These are phyloP conservation scores for Xyliphius kryptos DNA, from an alignment of 2,113 vertebrate genomes.

Conservation along the genomic window DNA sequence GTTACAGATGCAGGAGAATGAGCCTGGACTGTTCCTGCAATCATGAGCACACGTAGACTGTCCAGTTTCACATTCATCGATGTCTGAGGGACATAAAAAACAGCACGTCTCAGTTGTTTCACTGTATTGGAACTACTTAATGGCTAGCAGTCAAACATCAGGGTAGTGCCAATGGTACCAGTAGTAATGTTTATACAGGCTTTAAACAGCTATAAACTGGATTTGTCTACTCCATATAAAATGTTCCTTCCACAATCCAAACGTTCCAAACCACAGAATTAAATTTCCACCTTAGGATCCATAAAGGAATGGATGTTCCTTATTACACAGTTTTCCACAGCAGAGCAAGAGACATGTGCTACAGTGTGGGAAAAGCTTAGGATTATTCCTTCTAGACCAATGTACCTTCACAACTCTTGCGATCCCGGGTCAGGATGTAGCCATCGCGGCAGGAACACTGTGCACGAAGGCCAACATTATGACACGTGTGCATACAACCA, in stretches of 20 bases:
- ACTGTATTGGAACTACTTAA: too few species aligned
- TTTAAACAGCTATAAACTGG: too few species aligned
- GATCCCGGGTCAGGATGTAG: slow-evolving; percentile 59
- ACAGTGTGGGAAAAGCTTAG: not conserved
- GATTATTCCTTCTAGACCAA: slow-evolving; percentile 3
- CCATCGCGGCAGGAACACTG: slow-evolving; percentile 66
- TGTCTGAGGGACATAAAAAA: slow-evolving; percentile 52
- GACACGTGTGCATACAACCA: slow-evolving; percentile 70
- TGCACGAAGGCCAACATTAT: slow-evolving; percentile 39
- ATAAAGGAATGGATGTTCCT: slow-evolving; percentile 17
- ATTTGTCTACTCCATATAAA: too few species aligned
- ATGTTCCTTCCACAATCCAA: slow-evolving; percentile 6
- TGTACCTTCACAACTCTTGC: slow-evolving; percentile 67
- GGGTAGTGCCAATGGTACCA: too few species aligned
- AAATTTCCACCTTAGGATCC: slow-evolving; percentile 18
- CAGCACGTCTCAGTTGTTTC: too few species aligned
- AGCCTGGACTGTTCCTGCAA: slow-evolving; percentile 83
- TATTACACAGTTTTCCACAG: slow-evolving; percentile 20
- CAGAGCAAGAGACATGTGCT: slow-evolving; percentile 7
- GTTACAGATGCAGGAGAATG: slow-evolving; percentile 79
- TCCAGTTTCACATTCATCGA: slow-evolving; percentile 64
- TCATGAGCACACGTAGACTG: slow-evolving; percentile 73
- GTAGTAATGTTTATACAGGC: too few species aligned
- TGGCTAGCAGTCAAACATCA: too few species aligned
- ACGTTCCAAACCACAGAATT: slow-evolving; percentile 30